Evolutionary conservation across 1,140 invertebrate species (phyloP).

Genomic region (Drosophila sp.): DNA sequence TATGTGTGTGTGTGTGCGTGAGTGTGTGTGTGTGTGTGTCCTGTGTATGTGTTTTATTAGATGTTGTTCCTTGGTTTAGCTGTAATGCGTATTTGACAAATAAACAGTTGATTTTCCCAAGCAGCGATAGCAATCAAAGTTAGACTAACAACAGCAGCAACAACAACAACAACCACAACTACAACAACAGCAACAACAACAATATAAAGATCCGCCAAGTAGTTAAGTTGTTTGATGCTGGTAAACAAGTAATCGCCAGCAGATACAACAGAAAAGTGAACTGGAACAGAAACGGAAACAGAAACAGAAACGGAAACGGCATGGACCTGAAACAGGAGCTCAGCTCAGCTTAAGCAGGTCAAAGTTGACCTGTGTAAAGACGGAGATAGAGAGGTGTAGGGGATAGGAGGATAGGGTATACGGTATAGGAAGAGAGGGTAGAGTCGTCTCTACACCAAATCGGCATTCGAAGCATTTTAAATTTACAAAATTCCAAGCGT

Average conservation of each 20-base stretch:
- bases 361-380: slow-evolving; percentile 47
- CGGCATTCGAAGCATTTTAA: slow-evolving; percentile 73
- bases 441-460: slow-evolving; percentile 1
- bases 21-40: slow-evolving; percentile 7
- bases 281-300: not conserved
- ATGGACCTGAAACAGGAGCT: slow-evolving; percentile 13
- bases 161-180: not conserved
- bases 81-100: slow-evolving; percentile 81
- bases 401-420: no score
- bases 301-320: slow-evolving; percentile 10
- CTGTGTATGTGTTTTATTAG: slow-evolving; percentile 64
- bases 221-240: slow-evolving; percentile 78
- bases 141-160: not conserved
- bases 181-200: not conserved
- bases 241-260: slow-evolving; percentile 76
- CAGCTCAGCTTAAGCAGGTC: slow-evolving; percentile 70
- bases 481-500: slow-evolving; percentile 77
- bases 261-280: slow-evolving; percentile 16
- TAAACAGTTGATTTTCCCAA: slow-evolving; percentile 76
- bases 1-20: not conserved
- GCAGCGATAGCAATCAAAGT: slow-evolving; percentile 72
- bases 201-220: slow-evolving; percentile 47
- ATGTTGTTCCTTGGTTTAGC: slow-evolving; percentile 56
- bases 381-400: not conserved
- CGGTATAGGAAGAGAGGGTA: not conserved